Evolutionary conservation across 1,140 invertebrate species (phyloP).

Genomic region (Zaprionus vittiger): DNA sequence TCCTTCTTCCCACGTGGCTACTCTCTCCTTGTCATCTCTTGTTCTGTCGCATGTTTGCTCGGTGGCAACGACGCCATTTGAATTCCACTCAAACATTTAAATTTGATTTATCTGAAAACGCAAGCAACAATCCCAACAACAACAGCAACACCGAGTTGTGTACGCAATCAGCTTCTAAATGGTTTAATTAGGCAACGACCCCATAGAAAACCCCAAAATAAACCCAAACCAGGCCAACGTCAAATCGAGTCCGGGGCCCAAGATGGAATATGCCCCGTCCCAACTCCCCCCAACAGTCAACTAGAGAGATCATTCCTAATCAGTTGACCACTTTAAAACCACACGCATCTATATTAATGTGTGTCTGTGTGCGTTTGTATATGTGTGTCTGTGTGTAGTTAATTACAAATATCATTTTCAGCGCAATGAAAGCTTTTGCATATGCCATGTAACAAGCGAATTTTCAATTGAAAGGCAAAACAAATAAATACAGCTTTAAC

Average conservation of each 20-base stretch:
- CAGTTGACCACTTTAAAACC: background rate
- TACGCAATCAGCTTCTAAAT: constrained; percentile 69
- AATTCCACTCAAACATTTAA: constrained; percentile 70
- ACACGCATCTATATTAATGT: background rate
- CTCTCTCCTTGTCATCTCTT: background rate
- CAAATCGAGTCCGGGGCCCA: background rate
- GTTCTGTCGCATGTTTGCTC: constrained; percentile 15
- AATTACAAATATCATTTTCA: background rate
- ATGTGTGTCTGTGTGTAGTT: background rate
- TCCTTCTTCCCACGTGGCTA: background rate
- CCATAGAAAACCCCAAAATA: constrained; percentile 26
- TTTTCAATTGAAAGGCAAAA: constrained; percentile 31
- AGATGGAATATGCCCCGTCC: background rate
- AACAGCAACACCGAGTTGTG: constrained; percentile 33
- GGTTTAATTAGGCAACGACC: constrained; percentile 62
- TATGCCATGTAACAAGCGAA: constrained; percentile 15
- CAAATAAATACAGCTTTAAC: constrained; percentile 46
- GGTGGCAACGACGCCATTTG: constrained; percentile 49
- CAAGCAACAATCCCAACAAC: constrained; percentile 24
- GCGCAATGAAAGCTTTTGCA: background rate
- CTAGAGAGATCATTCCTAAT: background rate
- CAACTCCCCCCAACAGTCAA: background rate
- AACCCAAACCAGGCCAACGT: constrained; percentile 2
- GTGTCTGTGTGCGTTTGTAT: background rate
- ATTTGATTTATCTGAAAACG: constrained; percentile 62